Evolutionary conservation across 2,797 vertebrate genomes (phyloP), one percentile per base, ranked within the genome.

Genomic region (Labroides dimidiatus): DNA sequence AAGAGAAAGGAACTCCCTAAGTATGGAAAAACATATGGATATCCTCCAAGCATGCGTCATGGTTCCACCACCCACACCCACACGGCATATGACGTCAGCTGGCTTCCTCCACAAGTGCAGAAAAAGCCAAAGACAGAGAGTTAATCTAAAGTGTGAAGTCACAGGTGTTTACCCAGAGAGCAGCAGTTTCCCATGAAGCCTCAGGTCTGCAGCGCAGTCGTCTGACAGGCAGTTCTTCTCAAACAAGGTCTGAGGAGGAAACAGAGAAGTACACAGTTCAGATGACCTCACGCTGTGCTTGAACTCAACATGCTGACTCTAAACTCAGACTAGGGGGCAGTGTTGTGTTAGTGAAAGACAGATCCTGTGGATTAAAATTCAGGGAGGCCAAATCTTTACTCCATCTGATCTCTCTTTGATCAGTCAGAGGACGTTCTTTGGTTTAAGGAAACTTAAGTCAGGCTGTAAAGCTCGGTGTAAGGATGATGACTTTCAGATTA

Each of bases 201-300:
- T 94, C 80, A 99, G 90, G 89, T 99, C 98, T 0, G 98, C 96
- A 0, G 97, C 97, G 16, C 98, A 99, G 88, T 99, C 98, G 24
- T 99, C 97, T 0, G 98, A 98, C 33, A 92, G 94, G 90, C 98
- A 99, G 77, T 99, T 99, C 90, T 98, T 97, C 92, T 99, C 98
- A 88, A 99, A 99, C 89, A 95, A 94, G 4, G 98, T 99, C 98
- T 99, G 93, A 51, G 64, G 80, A 88, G 75, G 75, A 87, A 87
- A 83, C 57, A 72, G 78, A 21, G 74, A 78, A 88, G 81, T 17
- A 76, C 65, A 85, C 59, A 69, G 62, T 85, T 91, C 11, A 86
- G 41, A 77, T 90, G 84, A 91, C 59, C 80, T 89, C 78, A 87
- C 80, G 66, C 52, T 49, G 64, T 55, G 58, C 41, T 61, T n/a